Evolutionary conservation across 1,140 invertebrate species (phyloP), one percentile per base, ranked within the genome.

Genomic region (Danaus plexippus): DNA sequence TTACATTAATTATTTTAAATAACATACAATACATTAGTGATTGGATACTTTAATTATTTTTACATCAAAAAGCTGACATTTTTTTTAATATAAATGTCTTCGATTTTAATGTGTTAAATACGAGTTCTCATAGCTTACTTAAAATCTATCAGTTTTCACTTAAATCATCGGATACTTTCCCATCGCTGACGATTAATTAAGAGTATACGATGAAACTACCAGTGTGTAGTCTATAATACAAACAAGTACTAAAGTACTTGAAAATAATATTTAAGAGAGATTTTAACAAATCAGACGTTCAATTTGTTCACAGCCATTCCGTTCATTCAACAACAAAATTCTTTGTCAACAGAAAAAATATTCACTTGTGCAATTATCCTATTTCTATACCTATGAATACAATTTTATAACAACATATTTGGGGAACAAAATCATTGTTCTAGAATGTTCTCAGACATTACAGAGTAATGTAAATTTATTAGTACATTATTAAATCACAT

Each of bases 281-380:
- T 53, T 46, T 32, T 53, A 53, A 44, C 40, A 53, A 18, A 13
- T 32, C 13, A 53, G 52, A 53, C 18, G 2, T 64, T 71, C 60
- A 66, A 59, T 63, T 70, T 77, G 73, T 74, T 78, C 75, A 82
- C 79, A 82, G 79, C 77, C 79, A 66, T 73, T 70, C 57, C 55
- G 55, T 61, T 59, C 64, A 57, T 47, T 47, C 47, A 32, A 58
- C 47, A 56, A 55, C 63, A 66, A 60, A 59, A 65, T 54, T 51
- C 52, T 54, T 46, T 60, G 69, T 74, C 67, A 80, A 76, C 73
- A 80, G 73, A 71, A 22, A 51, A 44, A 15, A 9, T 44, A 50
- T 48, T 45, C 44, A 54, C 46, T 18, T 43, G 48, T 57, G 55
- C 22, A 22, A 48, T 42, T 32, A 51, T 44, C 18, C 22, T 32